phyloP scores from a whole-genome alignment of 2,113 vertebrate genomes.

The Pterocles gutturalis region DNA sequence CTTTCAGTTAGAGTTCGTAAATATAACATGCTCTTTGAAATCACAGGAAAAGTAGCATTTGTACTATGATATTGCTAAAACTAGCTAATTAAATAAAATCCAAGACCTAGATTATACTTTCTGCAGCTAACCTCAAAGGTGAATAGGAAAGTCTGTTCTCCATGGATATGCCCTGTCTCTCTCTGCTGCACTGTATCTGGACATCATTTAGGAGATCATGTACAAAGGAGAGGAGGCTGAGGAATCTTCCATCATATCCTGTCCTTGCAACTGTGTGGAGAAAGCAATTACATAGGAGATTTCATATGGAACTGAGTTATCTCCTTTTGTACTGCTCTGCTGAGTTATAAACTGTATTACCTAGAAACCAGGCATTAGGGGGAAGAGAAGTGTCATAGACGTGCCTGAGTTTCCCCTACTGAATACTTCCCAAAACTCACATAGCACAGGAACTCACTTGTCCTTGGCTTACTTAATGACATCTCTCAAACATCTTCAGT shows the following conservation, averaged over 20 bases:
- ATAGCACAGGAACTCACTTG: not conserved
- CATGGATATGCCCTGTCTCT: not conserved
- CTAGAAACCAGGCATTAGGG: not conserved
- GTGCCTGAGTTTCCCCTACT: not conserved
- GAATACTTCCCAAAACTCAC: not conserved
- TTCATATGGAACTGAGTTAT: not conserved
- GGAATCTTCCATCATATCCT: not conserved
- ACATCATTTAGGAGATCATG: not conserved
- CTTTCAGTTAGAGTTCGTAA: conserved; percentile 4
- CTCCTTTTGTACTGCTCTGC: not conserved
- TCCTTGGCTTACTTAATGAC: not conserved
- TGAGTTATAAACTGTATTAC: not conserved
- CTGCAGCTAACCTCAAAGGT: not conserved
- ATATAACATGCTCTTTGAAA: not conserved
- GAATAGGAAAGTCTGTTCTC: not conserved
- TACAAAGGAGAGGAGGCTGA: not conserved
- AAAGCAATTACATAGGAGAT: not conserved
- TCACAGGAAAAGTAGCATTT: not conserved
- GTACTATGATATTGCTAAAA: not conserved
- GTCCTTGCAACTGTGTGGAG: not conserved
- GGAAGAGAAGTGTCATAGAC: not conserved
- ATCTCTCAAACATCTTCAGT: not conserved
- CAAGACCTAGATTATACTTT: not conserved
- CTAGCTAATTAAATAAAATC: not conserved
- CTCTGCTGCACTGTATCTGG: not conserved